A percentile compares a stretch with the other conserved stretches of the same genome.
Evolutionary conservation across 2,888 invertebrate genomes (phyloP).

Genomic region (Meloe dianella): DNA sequence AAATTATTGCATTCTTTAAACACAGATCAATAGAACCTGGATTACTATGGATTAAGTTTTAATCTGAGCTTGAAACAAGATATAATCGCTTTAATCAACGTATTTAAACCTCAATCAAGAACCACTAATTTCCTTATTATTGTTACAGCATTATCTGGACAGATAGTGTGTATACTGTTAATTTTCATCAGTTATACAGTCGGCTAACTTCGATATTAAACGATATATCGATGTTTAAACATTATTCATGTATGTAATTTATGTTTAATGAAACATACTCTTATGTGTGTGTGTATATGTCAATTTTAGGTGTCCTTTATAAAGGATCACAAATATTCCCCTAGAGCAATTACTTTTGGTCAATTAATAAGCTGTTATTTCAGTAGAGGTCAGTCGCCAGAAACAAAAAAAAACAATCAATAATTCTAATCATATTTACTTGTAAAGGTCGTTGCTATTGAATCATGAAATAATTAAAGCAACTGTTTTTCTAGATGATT

Average conservation of each 20-base stretch:
- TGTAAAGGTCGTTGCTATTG: background rate
- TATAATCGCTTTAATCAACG: background rate
- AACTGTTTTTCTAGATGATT: background rate
- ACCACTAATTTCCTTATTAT: background rate
- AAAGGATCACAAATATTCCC: background rate
- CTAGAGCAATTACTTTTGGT: background rate
- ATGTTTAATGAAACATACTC: conserved; percentile 4
- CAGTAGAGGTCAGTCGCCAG: background rate
- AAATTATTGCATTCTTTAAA: background rate
- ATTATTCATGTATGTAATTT: conserved; percentile 15
- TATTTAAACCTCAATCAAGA: background rate
- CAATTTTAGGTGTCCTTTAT: background rate
- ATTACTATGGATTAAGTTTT: background rate
- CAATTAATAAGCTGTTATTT: background rate
- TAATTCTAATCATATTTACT: background rate
- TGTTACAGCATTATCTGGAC: background rate
- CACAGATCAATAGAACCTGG: background rate
- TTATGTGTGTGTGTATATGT: background rate
- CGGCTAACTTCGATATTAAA: background rate
- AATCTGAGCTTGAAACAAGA: background rate
- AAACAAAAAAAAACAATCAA: background rate
- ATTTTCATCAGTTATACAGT: background rate
- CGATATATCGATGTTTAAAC: conserved; percentile 3
- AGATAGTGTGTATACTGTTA: background rate
- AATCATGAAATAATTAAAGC: background rate